These are phyloP conservation scores for Elephantulus edwardii DNA, from an alignment of 2,113 vertebrate species.

Conservation along the genomic window DNA sequence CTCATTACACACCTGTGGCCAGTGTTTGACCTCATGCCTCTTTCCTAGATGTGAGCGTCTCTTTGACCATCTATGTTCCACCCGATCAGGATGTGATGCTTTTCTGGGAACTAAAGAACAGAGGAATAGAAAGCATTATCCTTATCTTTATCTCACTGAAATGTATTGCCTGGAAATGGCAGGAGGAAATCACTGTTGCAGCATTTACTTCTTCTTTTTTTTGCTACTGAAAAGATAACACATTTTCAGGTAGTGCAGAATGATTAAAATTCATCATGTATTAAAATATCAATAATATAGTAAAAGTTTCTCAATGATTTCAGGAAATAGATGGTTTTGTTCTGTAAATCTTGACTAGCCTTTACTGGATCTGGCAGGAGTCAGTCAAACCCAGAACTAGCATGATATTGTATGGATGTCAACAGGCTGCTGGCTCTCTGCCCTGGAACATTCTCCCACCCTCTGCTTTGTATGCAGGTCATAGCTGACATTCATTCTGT, in stretches of 20 bases:
- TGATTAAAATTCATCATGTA: conserved; percentile 21
- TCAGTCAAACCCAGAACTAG: conserved; percentile 56
- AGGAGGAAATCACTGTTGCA: conserved; percentile 48
- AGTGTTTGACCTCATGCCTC: neutral
- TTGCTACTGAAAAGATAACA: conserved; percentile 40
- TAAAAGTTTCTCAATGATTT: conserved; percentile 53
- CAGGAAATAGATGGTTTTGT: conserved; percentile 31
- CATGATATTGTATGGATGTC: conserved; percentile 67
- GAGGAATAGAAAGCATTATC: neutral
- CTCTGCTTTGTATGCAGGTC: conserved; percentile 69
- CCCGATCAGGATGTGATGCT: neutral
- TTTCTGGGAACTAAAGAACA: conserved; percentile 26
- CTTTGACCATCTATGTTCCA: neutral
- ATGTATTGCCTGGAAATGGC: conserved; percentile 52
- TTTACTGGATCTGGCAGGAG: conserved; percentile 44
- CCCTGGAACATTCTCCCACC: conserved; percentile 26
- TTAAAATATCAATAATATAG: conserved; percentile 43
- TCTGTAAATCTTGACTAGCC: conserved; percentile 39
- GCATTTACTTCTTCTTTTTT: conserved; percentile 18
- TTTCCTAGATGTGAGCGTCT: neutral
- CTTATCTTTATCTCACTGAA: conserved; percentile 50
- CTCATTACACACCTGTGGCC: neutral
- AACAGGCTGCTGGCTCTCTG: conserved; percentile 63
- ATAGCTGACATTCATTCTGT: conserved; percentile 48
- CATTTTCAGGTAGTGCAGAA: conserved; percentile 44